These are phyloP conservation scores for Macrosoma leucophasiata DNA, from an alignment of 2,888 invertebrate species.

Conservation along the genomic window DNA sequence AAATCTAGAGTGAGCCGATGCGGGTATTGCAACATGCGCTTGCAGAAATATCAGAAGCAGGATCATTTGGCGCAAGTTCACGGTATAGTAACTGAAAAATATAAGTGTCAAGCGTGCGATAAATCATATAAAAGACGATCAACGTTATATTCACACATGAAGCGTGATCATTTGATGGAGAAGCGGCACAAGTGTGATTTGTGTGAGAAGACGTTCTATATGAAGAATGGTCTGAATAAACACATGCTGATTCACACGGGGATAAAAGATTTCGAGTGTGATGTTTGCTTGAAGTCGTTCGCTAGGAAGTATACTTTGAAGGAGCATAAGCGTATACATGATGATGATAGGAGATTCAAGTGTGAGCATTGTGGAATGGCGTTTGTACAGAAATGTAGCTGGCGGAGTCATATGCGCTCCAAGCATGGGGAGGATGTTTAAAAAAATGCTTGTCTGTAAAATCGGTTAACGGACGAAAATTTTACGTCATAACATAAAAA, in stretches of 20 bases:
- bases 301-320: constrained; percentile 7
- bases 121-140: not conserved
- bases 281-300: constrained; percentile 6
- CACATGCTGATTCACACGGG: constrained; percentile 57
- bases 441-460: too few species aligned
- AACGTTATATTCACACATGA: not conserved
- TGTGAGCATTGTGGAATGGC: constrained; percentile 8
- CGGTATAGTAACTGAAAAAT: not conserved
- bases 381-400: constrained; percentile 10
- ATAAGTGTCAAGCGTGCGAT: constrained; percentile 1
- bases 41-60: not conserved
- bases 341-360: constrained; percentile 9
- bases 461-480: too few species aligned
- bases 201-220: not conserved
- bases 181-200: not conserved
- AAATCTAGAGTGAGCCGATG: constrained; percentile 1
- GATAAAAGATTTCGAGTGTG: constrained; percentile 37
- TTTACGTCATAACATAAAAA: too few species aligned
- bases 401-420: constrained; percentile 10
- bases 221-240: too few species aligned
- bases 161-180: constrained; percentile 3
- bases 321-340: constrained; percentile 12
- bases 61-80: not conserved
- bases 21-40: not conserved
- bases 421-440: constrained; percentile 11